Base-by-base conservation (phyloP, 2,113 vertebrate genomes). In the Podocnemis expansa region DNA sequence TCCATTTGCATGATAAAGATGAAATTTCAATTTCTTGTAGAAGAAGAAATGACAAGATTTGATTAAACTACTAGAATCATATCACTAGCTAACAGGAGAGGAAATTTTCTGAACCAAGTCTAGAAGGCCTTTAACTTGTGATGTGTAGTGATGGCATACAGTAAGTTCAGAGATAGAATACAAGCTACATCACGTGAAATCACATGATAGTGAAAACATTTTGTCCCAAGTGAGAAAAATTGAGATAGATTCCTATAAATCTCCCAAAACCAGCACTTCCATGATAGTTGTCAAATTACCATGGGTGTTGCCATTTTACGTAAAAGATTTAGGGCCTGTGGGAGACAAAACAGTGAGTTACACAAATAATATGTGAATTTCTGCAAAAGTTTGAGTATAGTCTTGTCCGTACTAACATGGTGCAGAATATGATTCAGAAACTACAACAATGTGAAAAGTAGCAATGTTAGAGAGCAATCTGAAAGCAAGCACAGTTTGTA, bases 311-410 rank as follows among this genome's bases (percentile, higher is more conserved):
- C 5, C 21, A 16, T 51, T n/a, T 54, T 5, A 43, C 21, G 0
- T 0, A 1, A 14, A 29, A 67, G 9, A 45, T 47, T 27, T 38
- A 41, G 78, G 7, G 7, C 1, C 8, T 27, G 8, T 1, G 21
- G 2, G 5, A 3, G 5, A 17, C 1, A 43, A 25, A 5, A 34
- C 24, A 3, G 29, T 76, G 10, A 47, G 5, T 4, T 56, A 73
- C 27, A 51, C 4, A 13, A 85, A 84, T 17, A 67, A 10, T 51
- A 38, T 54, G 55, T 9, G 4, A 43, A 3, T 31, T 29, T 86
- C 56, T 1, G 0, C 0, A 14, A 31, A 85, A 10, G 8, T 12
- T 29, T 52, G 10, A 9, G 1, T 9, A n/a, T 0, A 4, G 34
- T 80, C 49, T 8, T 4, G 70, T 55, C 60, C 8, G 25, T 0